A percentile compares a stretch with the other conserved stretches of the same genome.
Evolutionary conservation across 2,888 invertebrate species (phyloP).

Genomic region (Sabatieria punctata): DNA sequence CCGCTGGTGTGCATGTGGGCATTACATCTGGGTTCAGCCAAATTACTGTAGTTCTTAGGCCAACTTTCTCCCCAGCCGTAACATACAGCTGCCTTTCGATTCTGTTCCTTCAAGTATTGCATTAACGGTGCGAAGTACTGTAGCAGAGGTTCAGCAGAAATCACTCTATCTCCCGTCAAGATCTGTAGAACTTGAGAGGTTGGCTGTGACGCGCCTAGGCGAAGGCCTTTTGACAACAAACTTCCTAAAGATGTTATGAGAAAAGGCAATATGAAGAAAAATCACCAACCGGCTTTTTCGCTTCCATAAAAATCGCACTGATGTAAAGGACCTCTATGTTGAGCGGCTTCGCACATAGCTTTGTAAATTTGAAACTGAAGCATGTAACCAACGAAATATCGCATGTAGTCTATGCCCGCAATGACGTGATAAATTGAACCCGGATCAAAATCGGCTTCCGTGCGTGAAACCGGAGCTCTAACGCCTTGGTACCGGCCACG

Average conservation of each 20-base stretch:
- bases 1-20: neutral
- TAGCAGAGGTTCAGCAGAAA: constrained; percentile 61
- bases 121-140: constrained; percentile 74
- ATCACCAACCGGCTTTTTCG: constrained; percentile 72
- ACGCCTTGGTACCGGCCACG: constrained; percentile 29
- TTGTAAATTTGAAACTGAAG: constrained; percentile 83
- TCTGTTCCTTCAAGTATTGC: constrained; percentile 36
- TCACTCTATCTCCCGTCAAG: constrained; percentile 33
- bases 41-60: neutral
- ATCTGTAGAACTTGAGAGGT: constrained; percentile 12
- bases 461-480: constrained; percentile 12
- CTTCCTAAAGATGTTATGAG: too few relatives aligned
- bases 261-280: too few relatives aligned
- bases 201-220: constrained; percentile 9
- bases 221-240: constrained; percentile 2
- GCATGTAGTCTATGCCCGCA: constrained; percentile 26
- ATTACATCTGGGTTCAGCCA: neutral
- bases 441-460: constrained; percentile 5
- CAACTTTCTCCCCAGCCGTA: neutral
- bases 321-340: constrained; percentile 58
- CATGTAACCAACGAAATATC: constrained; percentile 78
- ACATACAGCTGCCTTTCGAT: neutral
- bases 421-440: constrained; percentile 7
- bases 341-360: constrained; percentile 59
- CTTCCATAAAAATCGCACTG: constrained; percentile 78